These are phyloP conservation scores for Drosophila lacteicornis DNA, from an alignment of 1,140 invertebrate species.

Conservation along the genomic window DNA sequence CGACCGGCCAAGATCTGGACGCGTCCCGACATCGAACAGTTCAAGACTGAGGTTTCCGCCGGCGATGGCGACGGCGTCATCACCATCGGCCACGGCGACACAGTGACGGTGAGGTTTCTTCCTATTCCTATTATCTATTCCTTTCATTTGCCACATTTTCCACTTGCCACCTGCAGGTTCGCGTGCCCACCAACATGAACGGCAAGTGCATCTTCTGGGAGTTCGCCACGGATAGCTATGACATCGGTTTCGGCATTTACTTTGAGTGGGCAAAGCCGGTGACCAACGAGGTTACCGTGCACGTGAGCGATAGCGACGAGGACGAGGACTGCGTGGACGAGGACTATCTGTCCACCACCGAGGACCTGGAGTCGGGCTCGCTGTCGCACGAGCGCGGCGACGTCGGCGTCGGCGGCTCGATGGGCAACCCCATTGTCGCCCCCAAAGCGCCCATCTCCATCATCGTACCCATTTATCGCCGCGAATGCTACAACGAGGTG, in stretches of 20 bases:
- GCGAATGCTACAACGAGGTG: conserved; percentile 98
- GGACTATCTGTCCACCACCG: conserved; percentile 85
- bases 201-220: conserved; percentile 99
- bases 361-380: conserved; percentile 84
- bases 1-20: conserved; percentile 98
- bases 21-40: conserved; percentile 94
- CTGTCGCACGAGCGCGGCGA: conserved; percentile 73
- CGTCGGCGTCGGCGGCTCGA: background rate
- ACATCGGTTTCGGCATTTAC: conserved; percentile 99
- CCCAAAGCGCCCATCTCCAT: conserved; percentile 89
- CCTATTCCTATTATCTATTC: too few species aligned
- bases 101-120: conserved; percentile 90
- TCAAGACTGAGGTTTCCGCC: conserved; percentile 96
- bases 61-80: conserved; percentile 96
- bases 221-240: conserved; percentile 99
- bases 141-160: background rate
- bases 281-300: conserved; percentile 93
- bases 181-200: conserved; percentile 98
- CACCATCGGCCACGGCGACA: conserved; percentile 97
- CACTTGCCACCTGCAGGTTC: conserved; percentile 86
- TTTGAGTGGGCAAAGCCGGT: conserved; percentile 98
- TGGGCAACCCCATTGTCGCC: conserved; percentile 47
- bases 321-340: conserved; percentile 88
- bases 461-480: conserved; percentile 96
- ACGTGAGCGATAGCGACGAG: conserved; percentile 94